These are phyloP conservation scores for Digitonthophagus gazella DNA, from an alignment of 2,888 invertebrate genomes.

Conservation along the genomic window DNA sequence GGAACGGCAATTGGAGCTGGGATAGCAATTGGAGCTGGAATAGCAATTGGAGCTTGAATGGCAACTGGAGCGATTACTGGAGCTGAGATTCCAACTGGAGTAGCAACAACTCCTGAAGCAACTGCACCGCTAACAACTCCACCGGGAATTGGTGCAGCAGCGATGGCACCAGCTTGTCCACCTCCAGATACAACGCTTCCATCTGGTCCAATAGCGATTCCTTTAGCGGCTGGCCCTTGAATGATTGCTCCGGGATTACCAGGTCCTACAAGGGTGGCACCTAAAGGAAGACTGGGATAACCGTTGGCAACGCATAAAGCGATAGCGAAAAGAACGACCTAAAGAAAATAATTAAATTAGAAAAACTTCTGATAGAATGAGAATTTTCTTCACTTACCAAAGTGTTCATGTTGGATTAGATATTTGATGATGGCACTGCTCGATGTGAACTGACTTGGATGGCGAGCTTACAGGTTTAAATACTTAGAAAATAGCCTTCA, in stretches of 20 bases:
- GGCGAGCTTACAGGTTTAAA: slow-evolving; percentile 5
- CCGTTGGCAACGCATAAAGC: slow-evolving; percentile 7
- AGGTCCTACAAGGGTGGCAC: slow-evolving; percentile 17
- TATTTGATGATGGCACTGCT: background rate
- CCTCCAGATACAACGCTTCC: slow-evolving; percentile 50
- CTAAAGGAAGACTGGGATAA: slow-evolving; percentile 12
- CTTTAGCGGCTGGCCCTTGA: slow-evolving; percentile 24
- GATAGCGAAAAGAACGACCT: slow-evolving; percentile 19
- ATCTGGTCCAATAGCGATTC: slow-evolving; percentile 45
- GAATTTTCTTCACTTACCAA: slow-evolving; percentile 17
- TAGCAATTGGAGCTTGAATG: background rate
- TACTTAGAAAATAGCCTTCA: slow-evolving; percentile 17
- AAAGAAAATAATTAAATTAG: background rate
- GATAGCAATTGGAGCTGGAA: background rate
- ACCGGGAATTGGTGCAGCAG: slow-evolving; percentile 45
- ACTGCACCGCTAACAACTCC: slow-evolving; percentile 43
- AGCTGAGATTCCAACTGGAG: slow-evolving; percentile 12
- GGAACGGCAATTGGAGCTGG: background rate
- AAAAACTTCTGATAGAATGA: background rate
- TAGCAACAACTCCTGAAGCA: slow-evolving; percentile 32
- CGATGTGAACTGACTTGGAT: background rate
- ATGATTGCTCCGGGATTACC: slow-evolving; percentile 19
- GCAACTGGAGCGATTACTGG: slow-evolving; percentile 20
- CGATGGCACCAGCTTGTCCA: slow-evolving; percentile 49
- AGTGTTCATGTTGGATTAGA: slow-evolving; percentile 13